A percentile compares a stretch with the other conserved stretches of the same genome.
phyloP scores from a whole-genome alignment of 2,797 vertebrate species.

The Hydrophis major region DNA sequence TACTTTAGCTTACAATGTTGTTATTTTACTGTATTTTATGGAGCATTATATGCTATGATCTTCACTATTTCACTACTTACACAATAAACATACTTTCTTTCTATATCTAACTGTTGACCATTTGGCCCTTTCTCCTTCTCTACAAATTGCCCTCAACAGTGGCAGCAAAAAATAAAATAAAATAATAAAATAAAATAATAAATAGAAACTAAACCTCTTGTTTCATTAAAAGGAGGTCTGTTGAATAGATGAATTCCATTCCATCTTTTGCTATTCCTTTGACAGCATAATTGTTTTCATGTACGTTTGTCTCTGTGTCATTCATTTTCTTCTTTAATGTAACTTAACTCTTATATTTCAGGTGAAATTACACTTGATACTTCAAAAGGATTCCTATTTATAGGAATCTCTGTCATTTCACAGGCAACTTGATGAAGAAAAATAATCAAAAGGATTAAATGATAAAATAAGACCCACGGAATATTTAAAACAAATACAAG shows the following conservation, averaged over 20 bases:
- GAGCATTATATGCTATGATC: background rate
- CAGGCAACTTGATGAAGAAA: constrained; percentile 27
- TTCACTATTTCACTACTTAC: background rate
- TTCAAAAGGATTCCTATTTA: background rate
- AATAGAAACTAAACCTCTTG: background rate
- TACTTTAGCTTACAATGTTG: background rate
- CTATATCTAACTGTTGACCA: background rate
- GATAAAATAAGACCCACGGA: background rate
- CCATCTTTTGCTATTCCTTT: constrained; percentile 35
- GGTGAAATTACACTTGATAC: background rate
- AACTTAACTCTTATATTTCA: constrained; percentile 9
- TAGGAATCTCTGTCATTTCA: constrained; percentile 29
- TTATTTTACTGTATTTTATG: background rate
- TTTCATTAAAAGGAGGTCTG: background rate
- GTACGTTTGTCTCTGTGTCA: constrained; percentile 22
- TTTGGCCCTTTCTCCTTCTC: background rate
- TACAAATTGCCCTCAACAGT: background rate
- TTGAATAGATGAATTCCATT: background rate
- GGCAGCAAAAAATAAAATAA: background rate
- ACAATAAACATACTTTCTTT: background rate
- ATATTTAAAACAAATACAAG: background rate
- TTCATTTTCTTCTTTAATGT: background rate
- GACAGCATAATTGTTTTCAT: constrained; percentile 10
- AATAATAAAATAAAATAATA: background rate
- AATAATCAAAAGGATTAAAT: constrained; percentile 4